Evolutionary conservation across 2,888 invertebrate species (phyloP), one percentile per base, ranked within the genome.

Genomic region (Hirtodrosophila histrioides): DNA sequence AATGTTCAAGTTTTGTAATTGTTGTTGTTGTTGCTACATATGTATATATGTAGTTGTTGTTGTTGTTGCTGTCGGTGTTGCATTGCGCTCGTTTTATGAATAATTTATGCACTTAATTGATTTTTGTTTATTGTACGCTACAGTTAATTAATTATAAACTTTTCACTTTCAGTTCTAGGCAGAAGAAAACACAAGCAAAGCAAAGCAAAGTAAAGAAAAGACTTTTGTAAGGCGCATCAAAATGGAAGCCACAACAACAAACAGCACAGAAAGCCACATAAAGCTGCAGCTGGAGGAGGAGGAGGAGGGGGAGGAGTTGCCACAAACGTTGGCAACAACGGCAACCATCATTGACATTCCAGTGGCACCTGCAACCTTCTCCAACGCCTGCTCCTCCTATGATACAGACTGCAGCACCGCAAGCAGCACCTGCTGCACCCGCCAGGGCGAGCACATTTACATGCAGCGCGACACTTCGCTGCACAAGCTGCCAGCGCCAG

Each of bases 291-390:
- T 82, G 69, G 73, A 75, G 49, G 57, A 46, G 41, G 44, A 56
- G 43, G 71, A 58, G 17, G 39, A 33, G 39, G 48, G 37, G 56
- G 1, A 2, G 27, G 41, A 62, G 64, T 44, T 39, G 29, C 48
- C 17, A 17, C 17, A 17, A 62, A 46, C 41, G 63, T 27, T 10
- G 11, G 17, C 17, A 37, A 10, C 44, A 8, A 7, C 64, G 74
- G 82, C 88, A 65, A 90, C 83, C 69, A 89, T 90, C 67, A 90
- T 90, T 83, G 90, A 90, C 89, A 90, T 90, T 89, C 89, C 89
- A 80, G 68, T 78, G 69, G 64, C 75, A 48, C 17, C 68, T 37
- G 54, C 50, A 44, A 58, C 57, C 35, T 50, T 54, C 17, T 57
- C 58, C 12, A 63, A 44, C 3, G 61, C 72, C 37, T 78, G 71